Evolutionary conservation across 2,113 vertebrate genomes (phyloP).

Genomic region (Argyrosomus japonicus): DNA sequence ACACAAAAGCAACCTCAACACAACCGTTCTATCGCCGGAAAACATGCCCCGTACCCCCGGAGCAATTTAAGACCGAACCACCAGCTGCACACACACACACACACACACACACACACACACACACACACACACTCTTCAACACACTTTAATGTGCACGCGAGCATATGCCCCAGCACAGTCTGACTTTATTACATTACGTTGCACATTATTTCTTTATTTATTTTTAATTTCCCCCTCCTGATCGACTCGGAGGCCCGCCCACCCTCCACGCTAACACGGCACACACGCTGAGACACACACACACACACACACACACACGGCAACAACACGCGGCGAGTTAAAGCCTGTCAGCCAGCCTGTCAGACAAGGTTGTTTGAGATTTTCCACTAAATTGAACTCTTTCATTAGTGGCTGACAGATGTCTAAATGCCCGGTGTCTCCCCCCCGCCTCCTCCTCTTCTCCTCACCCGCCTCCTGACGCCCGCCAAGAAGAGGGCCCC

Average conservation of each 20-base stretch:
- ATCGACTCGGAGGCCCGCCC: conserved; percentile 33
- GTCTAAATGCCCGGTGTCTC: conserved; percentile 73
- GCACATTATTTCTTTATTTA: conserved; percentile 7
- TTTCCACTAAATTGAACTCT: conserved; percentile 84
- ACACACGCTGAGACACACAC: conserved; percentile 39
- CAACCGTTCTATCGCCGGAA: conserved; percentile 64
- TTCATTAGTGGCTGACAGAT: conserved; percentile 84
- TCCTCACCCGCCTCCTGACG: not conserved
- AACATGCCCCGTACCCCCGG: conserved; percentile 73
- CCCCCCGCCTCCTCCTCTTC: not conserved
- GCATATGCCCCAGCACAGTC: conserved; percentile 43
- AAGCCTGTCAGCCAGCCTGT: conserved; percentile 74
- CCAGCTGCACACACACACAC: conserved; percentile 62
- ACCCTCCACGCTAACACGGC: conserved; percentile 34
- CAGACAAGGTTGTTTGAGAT: conserved; percentile 80
- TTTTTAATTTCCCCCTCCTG: not conserved
- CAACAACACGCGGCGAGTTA: conserved; percentile 62
- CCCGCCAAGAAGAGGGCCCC: conserved; percentile 48
- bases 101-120: conserved; percentile 51
- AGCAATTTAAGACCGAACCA: conserved; percentile 64
- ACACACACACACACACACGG: conserved; percentile 40
- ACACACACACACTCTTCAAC: conserved; percentile 48
- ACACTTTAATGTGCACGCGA: conserved; percentile 36
- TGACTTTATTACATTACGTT: conserved; percentile 58
- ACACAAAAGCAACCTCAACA: not conserved